These are phyloP conservation scores for Hozukius guyotensis DNA, from an alignment of 2,797 vertebrate genomes.

Conservation along the genomic window DNA sequence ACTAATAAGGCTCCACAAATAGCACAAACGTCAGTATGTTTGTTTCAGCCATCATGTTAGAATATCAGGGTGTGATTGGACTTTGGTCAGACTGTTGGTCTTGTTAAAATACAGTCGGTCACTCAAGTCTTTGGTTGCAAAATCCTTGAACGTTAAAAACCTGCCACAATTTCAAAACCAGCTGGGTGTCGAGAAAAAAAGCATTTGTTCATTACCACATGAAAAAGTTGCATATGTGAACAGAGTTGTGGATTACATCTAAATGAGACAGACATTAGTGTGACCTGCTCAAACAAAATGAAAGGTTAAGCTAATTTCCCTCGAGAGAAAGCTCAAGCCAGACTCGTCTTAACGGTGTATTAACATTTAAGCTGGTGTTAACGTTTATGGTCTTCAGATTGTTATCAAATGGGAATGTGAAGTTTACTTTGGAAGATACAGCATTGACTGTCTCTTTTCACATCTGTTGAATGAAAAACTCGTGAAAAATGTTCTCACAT, in stretches of 20 bases:
- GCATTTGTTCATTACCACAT: background rate
- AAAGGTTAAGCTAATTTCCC: conserved; percentile 11
- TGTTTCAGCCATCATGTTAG: background rate
- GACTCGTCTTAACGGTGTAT: conserved; percentile 2
- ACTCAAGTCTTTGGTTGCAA: conserved; percentile 11
- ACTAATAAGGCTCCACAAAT: background rate
- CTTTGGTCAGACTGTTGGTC: conserved; percentile 17
- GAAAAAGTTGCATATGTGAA: background rate
- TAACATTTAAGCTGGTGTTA: conserved; percentile 10
- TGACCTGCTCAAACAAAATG: conserved; percentile 13
- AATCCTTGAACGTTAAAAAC: background rate
- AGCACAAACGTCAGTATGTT: background rate
- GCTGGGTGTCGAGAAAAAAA: background rate
- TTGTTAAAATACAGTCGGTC: conserved; percentile 3
- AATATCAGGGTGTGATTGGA: background rate
- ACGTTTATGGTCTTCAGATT: conserved; percentile 15
- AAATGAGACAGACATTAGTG: background rate
- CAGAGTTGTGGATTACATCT: background rate
- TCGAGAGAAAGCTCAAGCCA: background rate
- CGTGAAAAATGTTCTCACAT: background rate
- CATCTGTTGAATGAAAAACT: background rate
- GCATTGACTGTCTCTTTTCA: background rate
- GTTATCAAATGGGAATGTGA: conserved; percentile 13
- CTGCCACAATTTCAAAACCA: conserved; percentile 3
- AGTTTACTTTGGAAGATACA: conserved; percentile 9